phyloP scores from a whole-genome alignment of 2,113 vertebrate genomes.

The Alaudala cheleensis region DNA sequence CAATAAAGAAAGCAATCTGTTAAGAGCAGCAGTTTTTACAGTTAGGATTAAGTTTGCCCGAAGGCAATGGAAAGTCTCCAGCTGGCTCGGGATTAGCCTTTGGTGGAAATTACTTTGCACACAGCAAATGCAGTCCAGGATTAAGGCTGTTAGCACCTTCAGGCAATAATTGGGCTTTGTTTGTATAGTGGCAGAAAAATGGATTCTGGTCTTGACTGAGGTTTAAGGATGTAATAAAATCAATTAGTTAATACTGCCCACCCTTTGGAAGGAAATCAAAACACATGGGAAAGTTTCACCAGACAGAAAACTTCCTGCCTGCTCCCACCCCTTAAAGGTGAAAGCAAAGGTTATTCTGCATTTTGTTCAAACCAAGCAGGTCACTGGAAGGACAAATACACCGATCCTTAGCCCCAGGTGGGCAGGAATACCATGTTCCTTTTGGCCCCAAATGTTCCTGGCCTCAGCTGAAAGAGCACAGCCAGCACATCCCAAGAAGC shows the following conservation, averaged over 20 bases:
- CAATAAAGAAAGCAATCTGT: conserved; percentile 8
- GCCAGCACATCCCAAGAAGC: conserved; percentile 53
- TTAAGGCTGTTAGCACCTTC: conserved; percentile 46
- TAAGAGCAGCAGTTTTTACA: not conserved
- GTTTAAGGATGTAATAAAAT: conserved; percentile 44
- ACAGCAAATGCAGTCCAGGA: not conserved
- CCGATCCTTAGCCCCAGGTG: not conserved
- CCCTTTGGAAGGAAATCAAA: not conserved
- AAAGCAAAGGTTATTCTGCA: not conserved
- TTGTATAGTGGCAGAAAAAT: conserved; percentile 22
- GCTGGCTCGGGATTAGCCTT: not conserved
- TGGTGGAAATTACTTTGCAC: conserved; percentile 9
- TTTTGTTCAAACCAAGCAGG: not conserved
- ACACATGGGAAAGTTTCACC: not conserved
- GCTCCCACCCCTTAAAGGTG: not conserved
- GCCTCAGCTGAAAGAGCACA: conserved; percentile 44
- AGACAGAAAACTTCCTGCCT: not conserved
- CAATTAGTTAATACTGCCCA: not conserved
- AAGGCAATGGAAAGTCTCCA: conserved; percentile 51
- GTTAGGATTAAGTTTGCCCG: not conserved
- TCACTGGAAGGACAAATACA: not conserved
- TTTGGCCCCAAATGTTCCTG: conserved; percentile 49
- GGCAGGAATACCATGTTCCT: not conserved
- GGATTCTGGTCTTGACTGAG: not conserved
- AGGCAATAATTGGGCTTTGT: conserved; percentile 28